Evolutionary conservation across 2,113 vertebrate species (phyloP), one percentile per base, ranked within the genome.

Genomic region (Sitta europaea): DNA sequence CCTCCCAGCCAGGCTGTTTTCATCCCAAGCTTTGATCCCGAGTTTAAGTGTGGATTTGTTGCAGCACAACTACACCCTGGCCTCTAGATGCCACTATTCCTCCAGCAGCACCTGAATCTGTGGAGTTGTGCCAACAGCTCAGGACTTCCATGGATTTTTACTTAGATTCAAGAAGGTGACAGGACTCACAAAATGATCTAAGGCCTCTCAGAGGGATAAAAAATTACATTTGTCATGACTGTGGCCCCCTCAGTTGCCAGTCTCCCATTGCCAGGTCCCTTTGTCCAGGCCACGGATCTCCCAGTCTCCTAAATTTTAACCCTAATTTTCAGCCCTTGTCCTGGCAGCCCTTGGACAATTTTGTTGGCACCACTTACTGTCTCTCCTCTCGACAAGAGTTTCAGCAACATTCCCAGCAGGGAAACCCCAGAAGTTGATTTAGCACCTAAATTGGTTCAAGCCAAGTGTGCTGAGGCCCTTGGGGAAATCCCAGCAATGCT

Each of bases 51-150:
- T 9, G 54, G 20, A 33, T 57, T n/a, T 73, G n/a, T 11, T 53
- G 45, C 55, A 76, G 47, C 62, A 68, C 1, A 1, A 83, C 61
- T 9, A 68, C 54, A 8, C 35, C 21, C 54, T 36, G 61, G 78
- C 95, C 94, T 94, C 78, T 92, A 93, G 94, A 61, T 88, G 92
- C 78, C 94, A 79, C 94, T 85, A 57, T 82, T 85, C 57, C 45
- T 65, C 92, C 77, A 94, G 65, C 6, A 68, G 29, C 2, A 3
- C 53, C 13, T 1, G 12, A 11, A 17, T 1, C 31, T 3, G 11
- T 23, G 36, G 36, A 10, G 50, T 1, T 58, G 23, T 2, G 8
- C 38, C 80, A 67, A 13, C 36, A 43, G 6, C 36, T 70, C 80
- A 24, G 48, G 48, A 25, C 48, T 51, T 7, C 31, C 16, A 6